Evolutionary conservation across 2,113 vertebrate genomes (phyloP).

Genomic region (Grantiella picta): DNA sequence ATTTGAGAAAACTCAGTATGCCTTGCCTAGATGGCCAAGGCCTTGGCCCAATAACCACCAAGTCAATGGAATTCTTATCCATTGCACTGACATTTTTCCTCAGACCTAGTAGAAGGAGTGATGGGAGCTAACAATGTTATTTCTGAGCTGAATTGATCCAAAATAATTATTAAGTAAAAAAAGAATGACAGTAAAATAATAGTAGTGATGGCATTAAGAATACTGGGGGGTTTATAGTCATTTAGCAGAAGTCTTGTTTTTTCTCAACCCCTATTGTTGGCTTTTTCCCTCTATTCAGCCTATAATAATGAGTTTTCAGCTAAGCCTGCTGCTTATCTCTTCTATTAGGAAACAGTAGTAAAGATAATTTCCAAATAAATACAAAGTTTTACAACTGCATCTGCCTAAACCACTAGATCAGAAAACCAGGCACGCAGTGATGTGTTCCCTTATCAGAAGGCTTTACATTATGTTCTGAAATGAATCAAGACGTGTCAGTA

Average conservation of each 20-base stretch:
- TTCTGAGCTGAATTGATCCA: background rate
- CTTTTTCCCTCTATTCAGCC: background rate
- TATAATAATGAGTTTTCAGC: background rate
- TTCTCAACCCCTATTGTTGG: background rate
- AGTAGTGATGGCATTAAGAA: background rate
- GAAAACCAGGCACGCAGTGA: background rate
- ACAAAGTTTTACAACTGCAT: background rate
- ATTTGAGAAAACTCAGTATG: background rate
- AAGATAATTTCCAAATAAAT: background rate
- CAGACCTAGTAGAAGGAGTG: background rate
- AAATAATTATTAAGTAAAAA: background rate
- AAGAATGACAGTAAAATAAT: background rate
- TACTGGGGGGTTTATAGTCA: background rate
- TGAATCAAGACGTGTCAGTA: background rate
- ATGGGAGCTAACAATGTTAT: background rate
- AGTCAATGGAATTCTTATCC: background rate
- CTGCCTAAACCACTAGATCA: background rate
- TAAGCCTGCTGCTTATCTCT: background rate
- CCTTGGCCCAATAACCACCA: background rate
- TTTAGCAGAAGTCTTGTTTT: background rate
- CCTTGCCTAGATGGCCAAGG: background rate
- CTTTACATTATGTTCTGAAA: background rate
- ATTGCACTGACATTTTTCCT: background rate
- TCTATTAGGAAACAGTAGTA: background rate
- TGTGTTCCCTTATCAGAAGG: background rate